Evolutionary conservation across 1,140 invertebrate genomes (phyloP).

Genomic region (Apolygus lucorum): DNA sequence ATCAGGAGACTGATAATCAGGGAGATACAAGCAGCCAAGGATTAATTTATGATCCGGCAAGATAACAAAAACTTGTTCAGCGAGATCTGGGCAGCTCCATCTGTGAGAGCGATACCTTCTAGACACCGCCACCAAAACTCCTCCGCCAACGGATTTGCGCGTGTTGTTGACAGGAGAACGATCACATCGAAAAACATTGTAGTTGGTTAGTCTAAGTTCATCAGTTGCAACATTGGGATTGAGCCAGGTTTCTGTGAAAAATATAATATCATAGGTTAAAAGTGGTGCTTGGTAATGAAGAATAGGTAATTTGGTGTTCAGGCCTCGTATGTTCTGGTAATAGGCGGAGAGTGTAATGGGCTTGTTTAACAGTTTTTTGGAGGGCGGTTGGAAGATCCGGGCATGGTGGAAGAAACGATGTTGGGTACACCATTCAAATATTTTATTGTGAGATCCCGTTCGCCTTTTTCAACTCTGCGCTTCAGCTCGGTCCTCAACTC

Average conservation of each 20-base stretch:
- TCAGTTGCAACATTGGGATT: neutral
- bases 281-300: neutral
- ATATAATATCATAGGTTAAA: neutral
- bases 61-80: too few species aligned
- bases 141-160: neutral
- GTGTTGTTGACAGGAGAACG: neutral
- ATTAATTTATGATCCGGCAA: too few species aligned
- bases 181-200: neutral
- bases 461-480: neutral
- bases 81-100: too few species aligned
- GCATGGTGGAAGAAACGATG: slow-evolving; percentile 40
- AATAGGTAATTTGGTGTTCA: too few species aligned
- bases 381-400: too few species aligned
- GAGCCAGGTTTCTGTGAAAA: neutral
- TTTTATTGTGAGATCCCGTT: neutral
- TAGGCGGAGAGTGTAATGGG: too few species aligned
- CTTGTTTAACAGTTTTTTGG: too few species aligned
- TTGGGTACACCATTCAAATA: slow-evolving; percentile 35
- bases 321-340: too few species aligned
- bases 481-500: neutral
- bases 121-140: neutral
- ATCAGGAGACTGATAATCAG: too few species aligned
- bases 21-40: too few species aligned
- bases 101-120: too few species aligned
- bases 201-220: neutral